These are phyloP conservation scores for Tympanuchus pallidicinctus DNA, from an alignment of 2,113 vertebrate species.

Conservation along the genomic window DNA sequence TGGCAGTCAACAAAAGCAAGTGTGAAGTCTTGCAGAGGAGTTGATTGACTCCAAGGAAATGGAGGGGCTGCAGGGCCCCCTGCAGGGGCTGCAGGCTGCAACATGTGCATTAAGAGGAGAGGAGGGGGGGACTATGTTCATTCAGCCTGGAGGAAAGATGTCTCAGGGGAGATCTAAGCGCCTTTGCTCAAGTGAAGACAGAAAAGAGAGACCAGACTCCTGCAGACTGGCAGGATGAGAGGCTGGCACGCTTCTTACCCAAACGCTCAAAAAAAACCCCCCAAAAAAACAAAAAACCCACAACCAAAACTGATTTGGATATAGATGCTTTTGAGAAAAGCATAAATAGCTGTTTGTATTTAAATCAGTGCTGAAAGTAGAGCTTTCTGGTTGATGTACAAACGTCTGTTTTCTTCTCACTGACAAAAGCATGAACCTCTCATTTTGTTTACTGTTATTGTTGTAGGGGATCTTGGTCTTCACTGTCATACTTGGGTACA, in stretches of 20 bases:
- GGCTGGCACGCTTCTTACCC: accelerated
- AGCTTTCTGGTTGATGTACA: neutral
- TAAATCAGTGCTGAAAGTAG: neutral
- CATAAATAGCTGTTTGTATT: neutral
- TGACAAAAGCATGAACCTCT: neutral
- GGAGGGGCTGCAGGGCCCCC: too few relatives aligned
- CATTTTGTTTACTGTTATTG: neutral
- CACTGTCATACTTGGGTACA: neutral
- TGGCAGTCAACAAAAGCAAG: neutral
- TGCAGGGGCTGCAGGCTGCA: neutral
- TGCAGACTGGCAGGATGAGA: neutral
- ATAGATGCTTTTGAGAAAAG: neutral
- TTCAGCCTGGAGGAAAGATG: neutral
- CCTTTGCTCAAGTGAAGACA: neutral
- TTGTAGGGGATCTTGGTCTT: neutral
- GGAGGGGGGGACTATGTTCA: neutral
- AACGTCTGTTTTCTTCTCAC: neutral
- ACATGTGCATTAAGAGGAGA: neutral
- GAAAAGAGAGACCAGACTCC: neutral
- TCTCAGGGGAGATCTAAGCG: accelerated
- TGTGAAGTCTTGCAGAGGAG: neutral
- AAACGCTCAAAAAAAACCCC: too few relatives aligned
- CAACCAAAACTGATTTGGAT: neutral
- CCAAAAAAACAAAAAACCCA: too few relatives aligned
- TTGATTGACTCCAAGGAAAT: neutral